A percentile compares a stretch with the other conserved stretches of the same genome.
phyloP scores from a whole-genome alignment of 2,797 vertebrate genomes.

The Limnodromus scolopaceus region DNA sequence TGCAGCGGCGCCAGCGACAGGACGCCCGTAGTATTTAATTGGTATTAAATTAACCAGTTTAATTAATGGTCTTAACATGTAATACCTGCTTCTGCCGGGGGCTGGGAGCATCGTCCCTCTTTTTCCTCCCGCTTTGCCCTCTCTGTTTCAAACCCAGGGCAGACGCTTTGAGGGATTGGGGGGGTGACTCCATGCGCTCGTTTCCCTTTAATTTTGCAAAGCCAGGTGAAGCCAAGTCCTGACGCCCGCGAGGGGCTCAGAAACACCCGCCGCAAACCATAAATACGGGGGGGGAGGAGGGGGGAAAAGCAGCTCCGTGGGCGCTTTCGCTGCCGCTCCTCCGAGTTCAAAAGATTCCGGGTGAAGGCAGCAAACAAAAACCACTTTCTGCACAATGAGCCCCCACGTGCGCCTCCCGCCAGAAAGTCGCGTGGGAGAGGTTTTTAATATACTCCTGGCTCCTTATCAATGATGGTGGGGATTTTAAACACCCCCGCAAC shows the following conservation, averaged over 20 bases:
- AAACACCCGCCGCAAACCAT: neutral
- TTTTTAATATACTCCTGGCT: conserved; percentile 56
- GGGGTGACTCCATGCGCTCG: rapidly evolving
- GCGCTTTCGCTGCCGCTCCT: neutral
- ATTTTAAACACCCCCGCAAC: conserved; percentile 19
- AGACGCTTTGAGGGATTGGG: neutral
- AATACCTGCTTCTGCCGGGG: rapidly evolving
- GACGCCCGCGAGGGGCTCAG: neutral
- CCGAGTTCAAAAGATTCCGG: neutral
- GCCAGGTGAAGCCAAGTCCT: neutral
- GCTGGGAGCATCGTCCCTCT: neutral
- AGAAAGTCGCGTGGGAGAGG: conserved; percentile 39
- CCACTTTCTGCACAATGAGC: neutral
- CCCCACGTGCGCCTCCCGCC: neutral
- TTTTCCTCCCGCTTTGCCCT: neutral
- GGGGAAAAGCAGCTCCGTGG: neutral
- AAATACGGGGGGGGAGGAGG: neutral
- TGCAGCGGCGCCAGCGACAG: neutral
- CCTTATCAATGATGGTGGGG: conserved; percentile 6
- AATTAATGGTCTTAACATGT: neutral
- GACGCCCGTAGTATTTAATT: neutral
- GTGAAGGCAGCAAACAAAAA: conserved; percentile 29
- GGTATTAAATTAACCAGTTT: neutral
- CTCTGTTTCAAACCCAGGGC: neutral
- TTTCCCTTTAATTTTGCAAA: neutral